Evolutionary conservation across 1,140 invertebrate genomes (phyloP).

Genomic region (Sarcophaga bullata): DNA sequence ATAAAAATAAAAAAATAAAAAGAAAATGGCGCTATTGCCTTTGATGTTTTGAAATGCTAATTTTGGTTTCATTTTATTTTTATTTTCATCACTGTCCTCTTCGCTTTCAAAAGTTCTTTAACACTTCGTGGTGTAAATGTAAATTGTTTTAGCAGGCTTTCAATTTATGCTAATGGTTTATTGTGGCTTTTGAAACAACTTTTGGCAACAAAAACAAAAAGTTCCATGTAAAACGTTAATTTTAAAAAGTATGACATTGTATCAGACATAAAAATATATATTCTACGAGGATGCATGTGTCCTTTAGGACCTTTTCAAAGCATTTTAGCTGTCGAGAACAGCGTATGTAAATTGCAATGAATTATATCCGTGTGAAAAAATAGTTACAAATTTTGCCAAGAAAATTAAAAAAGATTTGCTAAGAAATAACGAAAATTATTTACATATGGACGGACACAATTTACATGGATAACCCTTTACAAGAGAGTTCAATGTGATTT

Average conservation of each 20-base stretch:
- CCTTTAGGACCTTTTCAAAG: no score
- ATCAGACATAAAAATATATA: background rate
- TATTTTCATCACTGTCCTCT: background rate
- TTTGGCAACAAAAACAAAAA: background rate
- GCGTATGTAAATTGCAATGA: no score
- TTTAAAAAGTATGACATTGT: background rate
- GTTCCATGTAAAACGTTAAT: background rate
- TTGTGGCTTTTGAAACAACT: background rate
- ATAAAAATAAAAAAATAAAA: background rate
- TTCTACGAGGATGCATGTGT: background rate
- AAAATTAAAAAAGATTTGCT: no score
- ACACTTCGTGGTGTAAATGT: conserved; percentile 10
- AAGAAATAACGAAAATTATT: no score
- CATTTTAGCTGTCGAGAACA: no score
- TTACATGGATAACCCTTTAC: no score
- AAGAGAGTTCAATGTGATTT: no score
- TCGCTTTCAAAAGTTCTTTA: background rate
- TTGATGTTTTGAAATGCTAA: background rate
- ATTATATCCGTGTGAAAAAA: no score
- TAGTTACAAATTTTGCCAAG: no score
- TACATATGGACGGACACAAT: no score
- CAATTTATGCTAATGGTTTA: background rate
- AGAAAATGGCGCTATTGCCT: background rate
- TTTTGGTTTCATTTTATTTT: background rate
- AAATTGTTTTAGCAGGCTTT: background rate